Conservation (phyloP, 2,113 vertebrate species). For the Recurvirostra avosetta region DNA sequence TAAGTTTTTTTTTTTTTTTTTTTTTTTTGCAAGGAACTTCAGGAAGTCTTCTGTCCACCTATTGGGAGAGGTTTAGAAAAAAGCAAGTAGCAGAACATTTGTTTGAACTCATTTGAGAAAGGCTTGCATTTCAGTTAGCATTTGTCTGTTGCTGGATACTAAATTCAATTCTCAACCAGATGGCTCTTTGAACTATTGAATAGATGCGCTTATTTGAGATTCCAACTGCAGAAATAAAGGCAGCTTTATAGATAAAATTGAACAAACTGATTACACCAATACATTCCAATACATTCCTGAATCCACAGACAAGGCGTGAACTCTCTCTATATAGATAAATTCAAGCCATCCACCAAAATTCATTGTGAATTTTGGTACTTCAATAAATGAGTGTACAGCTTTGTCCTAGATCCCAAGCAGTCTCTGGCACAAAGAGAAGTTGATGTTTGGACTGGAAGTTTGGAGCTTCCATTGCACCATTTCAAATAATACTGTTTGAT, state of each 20-base stretch:
- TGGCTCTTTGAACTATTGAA: not conserved
- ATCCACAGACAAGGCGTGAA: not conserved
- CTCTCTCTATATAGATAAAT: not conserved
- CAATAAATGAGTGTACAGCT: not conserved
- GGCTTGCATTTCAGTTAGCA: not conserved
- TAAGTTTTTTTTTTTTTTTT: too few species aligned
- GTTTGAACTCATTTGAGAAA: not conserved
- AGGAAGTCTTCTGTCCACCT: not conserved
- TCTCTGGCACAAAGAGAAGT: not conserved
- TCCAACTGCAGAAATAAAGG: not conserved
- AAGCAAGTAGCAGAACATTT: not conserved
- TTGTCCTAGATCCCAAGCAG: not conserved
- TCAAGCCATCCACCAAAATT: not conserved
- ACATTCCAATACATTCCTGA: not conserved
- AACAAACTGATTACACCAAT: not conserved
- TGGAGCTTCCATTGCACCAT: not conserved
- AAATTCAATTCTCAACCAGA: not conserved
- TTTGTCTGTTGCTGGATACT: not conserved
- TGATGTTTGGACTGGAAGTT: not conserved
- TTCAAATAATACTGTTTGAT: not conserved
- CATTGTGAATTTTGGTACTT: not conserved
- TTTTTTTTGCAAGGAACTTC: not conserved
- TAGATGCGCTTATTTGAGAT: not conserved
- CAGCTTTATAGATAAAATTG: not conserved
- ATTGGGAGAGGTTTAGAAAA: not conserved